Evolutionary conservation across 2,113 vertebrate species (phyloP).

Genomic region (Penelope pileata): DNA sequence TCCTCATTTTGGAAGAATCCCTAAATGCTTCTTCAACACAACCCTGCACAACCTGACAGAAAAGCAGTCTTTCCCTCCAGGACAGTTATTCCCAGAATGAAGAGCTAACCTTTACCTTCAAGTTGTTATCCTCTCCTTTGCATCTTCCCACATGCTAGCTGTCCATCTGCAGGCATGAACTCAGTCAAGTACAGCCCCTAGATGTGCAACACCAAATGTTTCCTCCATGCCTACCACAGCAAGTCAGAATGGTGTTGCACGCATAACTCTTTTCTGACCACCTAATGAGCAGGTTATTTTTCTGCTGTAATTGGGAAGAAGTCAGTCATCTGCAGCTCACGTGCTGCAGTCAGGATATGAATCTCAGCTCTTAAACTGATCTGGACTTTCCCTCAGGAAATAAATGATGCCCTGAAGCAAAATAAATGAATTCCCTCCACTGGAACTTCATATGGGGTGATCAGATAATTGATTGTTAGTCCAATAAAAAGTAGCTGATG

Average conservation of each 20-base stretch:
- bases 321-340: neutral
- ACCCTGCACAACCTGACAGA: neutral
- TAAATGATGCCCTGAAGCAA: slow-evolving; percentile 31
- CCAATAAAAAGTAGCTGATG: slow-evolving; percentile 34
- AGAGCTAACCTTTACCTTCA: neutral
- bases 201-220: neutral
- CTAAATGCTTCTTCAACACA: neutral
- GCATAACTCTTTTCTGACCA: accelerated
- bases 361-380: slow-evolving; percentile 2
- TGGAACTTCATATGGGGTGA: neutral
- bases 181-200: neutral
- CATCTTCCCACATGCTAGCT: accelerated
- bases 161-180: neutral
- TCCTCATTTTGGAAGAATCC: neutral
- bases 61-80: neutral
- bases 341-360: neutral
- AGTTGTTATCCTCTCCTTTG: neutral
- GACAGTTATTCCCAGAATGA: neutral
- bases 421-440: slow-evolving; percentile 25
- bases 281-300: neutral
- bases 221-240: neutral
- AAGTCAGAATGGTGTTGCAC: neutral
- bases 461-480: slow-evolving; percentile 38
- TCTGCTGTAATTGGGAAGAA: neutral
- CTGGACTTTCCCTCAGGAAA: slow-evolving; percentile 16